Base-by-base conservation (phyloP, 2,888 invertebrate genomes). In the Tetragnatha montana region DNA sequence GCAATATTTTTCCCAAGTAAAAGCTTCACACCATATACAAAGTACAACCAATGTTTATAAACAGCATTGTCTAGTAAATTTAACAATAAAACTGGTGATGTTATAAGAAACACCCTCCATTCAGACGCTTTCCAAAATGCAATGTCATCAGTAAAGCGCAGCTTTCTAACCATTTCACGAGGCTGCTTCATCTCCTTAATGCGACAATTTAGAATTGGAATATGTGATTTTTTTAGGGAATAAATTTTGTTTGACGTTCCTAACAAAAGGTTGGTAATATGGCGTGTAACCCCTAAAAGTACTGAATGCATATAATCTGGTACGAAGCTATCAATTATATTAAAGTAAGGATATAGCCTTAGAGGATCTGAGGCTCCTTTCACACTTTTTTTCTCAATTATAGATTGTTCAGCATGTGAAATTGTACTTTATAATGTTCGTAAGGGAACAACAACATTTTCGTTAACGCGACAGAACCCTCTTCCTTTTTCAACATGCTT, bases 401-500 rank as follows among this genome's bases (percentile, higher is more conserved):
- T 1, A 35, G 35, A 35, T 35, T 35, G 35, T 35, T 35, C 35
- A 2, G 35, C 35, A 35, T 35, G 4, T 35, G 35, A 1, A 35
- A 35, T 4, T 35, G 35, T 35, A 35, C 4, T 35, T 35, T 35
- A 2, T 35, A 2, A 35, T 35, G 4, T 35, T 71, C 21, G n/a
- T 82, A 73, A 10, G n/a, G n/a, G n/a, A n/a, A n/a, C n/a, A n/a
- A n/a, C n/a, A n/a, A n/a, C n/a, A n/a, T n/a, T n/a, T n/a, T n/a
- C n/a, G n/a, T n/a, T n/a, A n/a, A 82, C 47, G 0, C 82, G 14
- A 8, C 73, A 47, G 19, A 49, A 73, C 8, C 74, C 82, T 7
- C 22, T 71, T 12, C 82, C 82, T 71, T 71, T 82, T n/a, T 70
- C 49, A n/a, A 73, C 49, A 22, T 8, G 6, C 7, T 12, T 50